Base-by-base conservation (phyloP, 2,797 vertebrate genomes). In the Sylvilagus floridanus region DNA sequence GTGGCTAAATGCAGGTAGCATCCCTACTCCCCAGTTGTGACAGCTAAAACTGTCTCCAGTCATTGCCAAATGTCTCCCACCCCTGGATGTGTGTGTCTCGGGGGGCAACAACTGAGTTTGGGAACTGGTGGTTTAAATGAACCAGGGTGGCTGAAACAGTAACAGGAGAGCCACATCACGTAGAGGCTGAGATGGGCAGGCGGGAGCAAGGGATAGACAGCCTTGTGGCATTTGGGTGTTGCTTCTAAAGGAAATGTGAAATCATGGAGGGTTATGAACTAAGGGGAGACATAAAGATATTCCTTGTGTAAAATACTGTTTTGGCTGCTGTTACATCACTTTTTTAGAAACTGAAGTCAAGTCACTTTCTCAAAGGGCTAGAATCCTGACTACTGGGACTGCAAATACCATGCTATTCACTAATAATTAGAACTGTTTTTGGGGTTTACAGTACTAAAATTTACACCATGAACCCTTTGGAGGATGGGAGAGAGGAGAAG, bases 211-310 rank as follows among this genome's bases (percentile, higher is more conserved):
- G 72, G 37, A 66, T 22, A n/a, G 22, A 8, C 22, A 57, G n/a
- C 19, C 52, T 84, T 22, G 24, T 66, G 69, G 7, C 26, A 81
- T 71, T 75, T 37, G 21, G 5, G 37, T 68, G 68, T 88, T 90
- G 30, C 17, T 65, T 90, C 52, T 73, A 60, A 92, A 78, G 63
- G 68, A 90, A 93, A 26, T 78, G 50, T 17, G 57, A 82, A 89
- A 72, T 22, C 17, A n/a, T 10, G 50, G 47, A 88, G 65, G 12
- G 12, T 87, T 84, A 47, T 75, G 19, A 93, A 50, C 54, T 66
- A 22, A 72, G 6, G 35, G 71, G 24, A 37, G 71, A 28, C 30
- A 47, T 32, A 32, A 35, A 75, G 76, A 81, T 47, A 6, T 90
- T 90, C 14, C 9, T 90, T 68, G 79, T 73, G 62, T 42, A 32